These are phyloP conservation scores for Heliconius himera DNA, from an alignment of 1,140 invertebrate genomes.

Conservation along the genomic window DNA sequence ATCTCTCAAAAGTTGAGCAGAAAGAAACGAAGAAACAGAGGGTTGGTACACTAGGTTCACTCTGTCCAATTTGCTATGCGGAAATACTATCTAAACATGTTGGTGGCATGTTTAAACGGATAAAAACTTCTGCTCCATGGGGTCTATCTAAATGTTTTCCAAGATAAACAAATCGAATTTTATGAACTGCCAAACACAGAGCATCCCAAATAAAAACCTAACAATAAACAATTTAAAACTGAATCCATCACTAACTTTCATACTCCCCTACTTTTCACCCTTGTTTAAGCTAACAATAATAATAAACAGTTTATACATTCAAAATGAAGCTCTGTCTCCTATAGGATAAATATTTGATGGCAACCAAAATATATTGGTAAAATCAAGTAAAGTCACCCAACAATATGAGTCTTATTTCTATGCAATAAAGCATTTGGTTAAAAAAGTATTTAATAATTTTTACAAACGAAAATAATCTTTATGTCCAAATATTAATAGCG, in stretches of 20 bases:
- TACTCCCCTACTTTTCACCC: constrained; percentile 61
- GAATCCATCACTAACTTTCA: constrained; percentile 70
- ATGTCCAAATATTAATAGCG: neutral
- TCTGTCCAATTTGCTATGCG: no score
- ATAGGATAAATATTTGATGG: neutral
- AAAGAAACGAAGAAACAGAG: no score
- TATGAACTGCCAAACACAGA: constrained; percentile 44
- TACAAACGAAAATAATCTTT: constrained; percentile 6
- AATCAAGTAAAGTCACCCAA: neutral
- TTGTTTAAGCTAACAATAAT: constrained; percentile 38
- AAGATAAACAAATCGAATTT: constrained; percentile 38
- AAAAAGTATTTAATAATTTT: neutral
- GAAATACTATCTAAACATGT: neutral
- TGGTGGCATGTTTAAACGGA: neutral
- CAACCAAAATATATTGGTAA: neutral
- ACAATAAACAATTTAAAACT: constrained; percentile 76
- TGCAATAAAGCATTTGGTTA: neutral
- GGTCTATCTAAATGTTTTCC: constrained; percentile 8
- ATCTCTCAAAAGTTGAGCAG: no score
- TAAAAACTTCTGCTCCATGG: neutral
- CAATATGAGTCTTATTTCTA: neutral
- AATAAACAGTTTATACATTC: neutral
- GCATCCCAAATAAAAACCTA: constrained; percentile 44
- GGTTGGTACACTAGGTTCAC: no score
- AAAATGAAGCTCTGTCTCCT: neutral